Evolutionary conservation across 2,888 invertebrate species (phyloP), one percentile per base, ranked within the genome.

Genomic region (Cosmorhoe ocellata): DNA sequence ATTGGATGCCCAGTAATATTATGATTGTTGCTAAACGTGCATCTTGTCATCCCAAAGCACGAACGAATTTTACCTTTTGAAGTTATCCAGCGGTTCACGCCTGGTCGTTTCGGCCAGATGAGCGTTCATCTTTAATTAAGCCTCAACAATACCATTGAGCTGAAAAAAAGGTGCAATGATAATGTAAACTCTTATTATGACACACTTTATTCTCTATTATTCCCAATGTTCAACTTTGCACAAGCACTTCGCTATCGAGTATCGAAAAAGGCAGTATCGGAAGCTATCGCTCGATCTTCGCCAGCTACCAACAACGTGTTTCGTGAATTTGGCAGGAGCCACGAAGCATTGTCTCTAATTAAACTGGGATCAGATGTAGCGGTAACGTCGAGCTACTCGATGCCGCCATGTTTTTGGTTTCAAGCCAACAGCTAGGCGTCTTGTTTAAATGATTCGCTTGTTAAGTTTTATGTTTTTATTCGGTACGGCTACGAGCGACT

Each of bases 331-430:
- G 74, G 72, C 72, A 74, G 62, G 60, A 69, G 67, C 63, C 63
- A 59, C 59, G 53, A 66, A 61, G 66, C 74, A 67, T 68, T 74
- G 74, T 69, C 69, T 77, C 77, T 82, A 84, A 84, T 84, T 83
- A 83, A 81, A 81, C 75, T 61, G 67, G 79, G 82, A 84, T 85
- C 83, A 81, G 78, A 76, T 79, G 77, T 74, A 73, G 75, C 74
- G 68, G 73, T 67, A 65, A 59, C 65, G 62, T 60, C 56, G 54
- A 54, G 64, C 61, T 67, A 66, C 67, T 70, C 67, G 68, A 69
- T 71, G 74, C 71, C 61, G 61, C 66, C 70, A 64, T 72, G 74
- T 71, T 79, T 79, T 84, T 85, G 86, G 84, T 85, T 73, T 63
- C 66, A 62, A 72, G 84, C 85, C 86, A 86, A 82, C 78, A 73